Conservation (phyloP, 2,888 invertebrate species). For the Ophion ellenae region DNA sequence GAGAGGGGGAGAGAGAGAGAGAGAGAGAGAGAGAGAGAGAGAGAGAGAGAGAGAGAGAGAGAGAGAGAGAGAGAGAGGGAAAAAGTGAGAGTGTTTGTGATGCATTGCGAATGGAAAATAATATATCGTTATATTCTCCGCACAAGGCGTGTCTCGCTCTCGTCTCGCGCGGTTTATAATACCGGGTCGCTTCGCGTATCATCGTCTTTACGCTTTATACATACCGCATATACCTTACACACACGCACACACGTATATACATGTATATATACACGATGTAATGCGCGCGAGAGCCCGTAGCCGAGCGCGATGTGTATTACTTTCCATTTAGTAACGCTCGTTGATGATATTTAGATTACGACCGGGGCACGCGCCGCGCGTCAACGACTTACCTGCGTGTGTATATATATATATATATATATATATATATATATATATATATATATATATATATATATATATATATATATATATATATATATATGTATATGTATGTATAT, state of each 20-base stretch:
- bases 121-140: slow-evolving; percentile 66
- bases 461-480: slow-evolving; percentile 7
- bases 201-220: slow-evolving; percentile 36
- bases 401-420: slow-evolving; percentile 8
- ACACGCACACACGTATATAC: slow-evolving; percentile 5
- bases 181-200: slow-evolving; percentile 57
- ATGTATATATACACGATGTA: slow-evolving; percentile 27
- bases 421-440: background rate
- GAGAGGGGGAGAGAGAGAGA: background rate
- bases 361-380: slow-evolving; percentile 68
- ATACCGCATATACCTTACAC: background rate
- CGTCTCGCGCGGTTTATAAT: slow-evolving; percentile 64
- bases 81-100: slow-evolving; percentile 46
- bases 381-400: slow-evolving; percentile 45
- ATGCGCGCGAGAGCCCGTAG: slow-evolving; percentile 42
- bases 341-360: slow-evolving; percentile 72
- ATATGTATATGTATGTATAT: slow-evolving; percentile 3
- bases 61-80: slow-evolving; percentile 32
- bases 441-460: slow-evolving; percentile 4
- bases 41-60: slow-evolving; percentile 18
- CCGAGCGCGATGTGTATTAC: slow-evolving; percentile 64
- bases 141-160: slow-evolving; percentile 65
- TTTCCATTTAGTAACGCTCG: slow-evolving; percentile 71
- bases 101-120: slow-evolving; percentile 71
- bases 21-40: background rate